These are phyloP conservation scores for Hystrix cristata DNA, from an alignment of 2,113 vertebrate genomes.

Conservation along the genomic window DNA sequence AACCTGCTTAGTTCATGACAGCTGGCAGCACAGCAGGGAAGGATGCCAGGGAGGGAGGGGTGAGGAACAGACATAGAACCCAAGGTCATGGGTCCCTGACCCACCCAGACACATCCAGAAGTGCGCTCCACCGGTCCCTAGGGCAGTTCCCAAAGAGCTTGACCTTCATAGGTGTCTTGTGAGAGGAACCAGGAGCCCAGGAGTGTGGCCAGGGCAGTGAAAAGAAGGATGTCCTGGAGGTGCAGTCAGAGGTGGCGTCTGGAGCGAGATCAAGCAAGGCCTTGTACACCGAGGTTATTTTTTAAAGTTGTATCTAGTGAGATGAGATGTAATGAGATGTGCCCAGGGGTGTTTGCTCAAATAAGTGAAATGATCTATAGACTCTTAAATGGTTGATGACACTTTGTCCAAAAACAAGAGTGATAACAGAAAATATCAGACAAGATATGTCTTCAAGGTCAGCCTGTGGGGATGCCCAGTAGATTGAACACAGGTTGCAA, in stretches of 20 bases:
- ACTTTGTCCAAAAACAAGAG: background rate
- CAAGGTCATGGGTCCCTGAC: background rate
- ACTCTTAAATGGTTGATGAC: background rate
- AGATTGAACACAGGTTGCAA: background rate
- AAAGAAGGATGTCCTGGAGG: background rate
- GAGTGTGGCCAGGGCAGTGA: fast-evolving
- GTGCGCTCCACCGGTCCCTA: background rate
- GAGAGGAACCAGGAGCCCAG: background rate
- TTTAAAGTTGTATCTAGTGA: background rate
- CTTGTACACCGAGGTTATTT: fast-evolving
- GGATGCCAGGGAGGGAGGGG: background rate
- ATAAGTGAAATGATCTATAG: background rate
- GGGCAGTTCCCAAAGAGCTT: background rate
- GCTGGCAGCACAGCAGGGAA: background rate
- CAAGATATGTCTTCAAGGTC: background rate
- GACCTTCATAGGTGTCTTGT: background rate
- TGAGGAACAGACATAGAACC: background rate
- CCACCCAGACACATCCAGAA: background rate
- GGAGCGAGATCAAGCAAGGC: fast-evolving
- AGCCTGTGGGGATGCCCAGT: background rate
- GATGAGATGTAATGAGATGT: background rate
- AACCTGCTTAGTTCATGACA: background rate
- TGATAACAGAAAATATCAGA: background rate
- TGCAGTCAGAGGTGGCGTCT: background rate
- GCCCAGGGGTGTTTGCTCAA: background rate